phyloP scores from a whole-genome alignment of 1,140 invertebrate species.

The Apis mellifera region DNA sequence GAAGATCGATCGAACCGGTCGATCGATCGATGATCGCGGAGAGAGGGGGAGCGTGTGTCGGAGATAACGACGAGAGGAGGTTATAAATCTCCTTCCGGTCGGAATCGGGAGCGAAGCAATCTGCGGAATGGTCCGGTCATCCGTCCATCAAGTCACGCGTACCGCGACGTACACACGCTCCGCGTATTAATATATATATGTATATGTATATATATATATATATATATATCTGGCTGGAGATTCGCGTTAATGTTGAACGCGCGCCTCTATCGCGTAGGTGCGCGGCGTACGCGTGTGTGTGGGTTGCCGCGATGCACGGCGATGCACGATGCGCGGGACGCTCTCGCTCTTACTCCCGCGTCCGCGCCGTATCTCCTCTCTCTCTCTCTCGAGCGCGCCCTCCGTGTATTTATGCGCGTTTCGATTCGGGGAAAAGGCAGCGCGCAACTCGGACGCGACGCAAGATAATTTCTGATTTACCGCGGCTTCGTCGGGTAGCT shows the following conservation, averaged over 20 bases:
- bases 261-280: background rate
- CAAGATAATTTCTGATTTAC: constrained; percentile 82
- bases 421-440: constrained; percentile 78
- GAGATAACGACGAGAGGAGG: constrained; percentile 79
- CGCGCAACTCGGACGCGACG: constrained; percentile 69
- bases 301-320: too few relatives aligned
- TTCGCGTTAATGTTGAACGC: background rate
- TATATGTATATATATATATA: constrained; percentile 64
- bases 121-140: constrained; percentile 81
- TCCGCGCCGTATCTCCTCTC: background rate
- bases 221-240: constrained; percentile 46
- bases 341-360: background rate
- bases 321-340: constrained; percentile 17
- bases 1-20: background rate
- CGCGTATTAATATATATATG: constrained; percentile 65
- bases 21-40: constrained; percentile 63
- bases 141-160: constrained; percentile 78
- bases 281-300: background rate
- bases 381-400: constrained; percentile 21
- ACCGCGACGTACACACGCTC: constrained; percentile 63
- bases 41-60: constrained; percentile 31
- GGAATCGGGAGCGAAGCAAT: constrained; percentile 79
- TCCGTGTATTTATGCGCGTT: constrained; percentile 76
- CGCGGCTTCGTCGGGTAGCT: constrained; percentile 57
- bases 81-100: constrained; percentile 81